Base-by-base conservation (phyloP, 2,113 vertebrate genomes). In the Solenodon paradoxus region DNA sequence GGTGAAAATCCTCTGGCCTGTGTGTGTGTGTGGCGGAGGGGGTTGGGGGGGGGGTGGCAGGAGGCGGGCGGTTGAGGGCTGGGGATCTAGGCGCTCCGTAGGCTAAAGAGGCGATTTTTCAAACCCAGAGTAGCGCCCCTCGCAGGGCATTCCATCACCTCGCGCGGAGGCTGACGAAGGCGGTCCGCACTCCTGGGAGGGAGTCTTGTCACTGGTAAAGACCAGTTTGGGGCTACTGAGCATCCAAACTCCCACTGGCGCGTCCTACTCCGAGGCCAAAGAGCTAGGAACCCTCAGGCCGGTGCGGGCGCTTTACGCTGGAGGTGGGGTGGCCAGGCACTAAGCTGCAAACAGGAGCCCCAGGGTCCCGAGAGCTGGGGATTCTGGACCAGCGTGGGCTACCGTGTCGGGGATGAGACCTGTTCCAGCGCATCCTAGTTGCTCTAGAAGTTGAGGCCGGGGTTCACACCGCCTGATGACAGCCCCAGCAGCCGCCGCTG, bases 401-500 rank as follows among this genome's bases (percentile, higher is more conserved):
- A 20, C 40, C 5, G 40, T 64, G 42, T 47, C 53, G 0, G 11
- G 30, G 40, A 38, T 38, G 82, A 49, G 11, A 55, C 4, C 19
- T 49, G 17, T 16, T 69, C 30, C 0, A 3, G 11, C 22, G 35
- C 35, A 3, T 16, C 66, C 0, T 32, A 90, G 53, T 72, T 35
- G 32, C 8, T 7, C 75, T 53, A 40, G 28, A 96, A 97, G 94
- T 95, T 95, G 87, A 68, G 57, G 51, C 59, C 74, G 0, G 4
- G 68, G 49, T 74, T 49, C 3, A 69, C 69, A 51, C 71, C 8
- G 12, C 16, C 19, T 4, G n/a, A 7, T 5, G 42, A 26, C 72
- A 40, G 38, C 53, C n/a, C 85, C 55, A 19, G 30, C 17, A 10
- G 32, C 2, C 24, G 45, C 28, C 13, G 38, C 86, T 72, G 95